Evolutionary conservation across 2,888 invertebrate species (phyloP).

Genomic region (Xestia c-nigrum): DNA sequence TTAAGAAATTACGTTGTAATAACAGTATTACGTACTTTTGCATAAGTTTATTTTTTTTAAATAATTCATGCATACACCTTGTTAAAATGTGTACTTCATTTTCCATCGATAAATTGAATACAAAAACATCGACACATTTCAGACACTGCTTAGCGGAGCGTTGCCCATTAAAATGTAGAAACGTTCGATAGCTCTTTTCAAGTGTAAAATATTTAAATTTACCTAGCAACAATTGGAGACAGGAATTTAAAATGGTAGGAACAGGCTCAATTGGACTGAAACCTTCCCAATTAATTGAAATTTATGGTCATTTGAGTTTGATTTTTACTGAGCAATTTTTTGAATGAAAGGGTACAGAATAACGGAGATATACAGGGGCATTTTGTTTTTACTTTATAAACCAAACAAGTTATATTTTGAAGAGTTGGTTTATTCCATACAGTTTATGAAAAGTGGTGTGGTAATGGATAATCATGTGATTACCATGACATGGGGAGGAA

Average conservation of each 20-base stretch:
- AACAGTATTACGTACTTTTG: too few species aligned
- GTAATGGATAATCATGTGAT: too few species aligned
- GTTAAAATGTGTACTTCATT: constrained; percentile 30
- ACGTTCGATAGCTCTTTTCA: constrained; percentile 81
- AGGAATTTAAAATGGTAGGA: constrained; percentile 52
- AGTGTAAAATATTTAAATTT: constrained; percentile 88
- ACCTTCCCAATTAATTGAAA: constrained; percentile 81
- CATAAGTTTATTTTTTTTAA: background rate
- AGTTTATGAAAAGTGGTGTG: too few species aligned
- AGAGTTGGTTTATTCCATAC: background rate
- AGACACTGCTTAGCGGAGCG: constrained; percentile 47
- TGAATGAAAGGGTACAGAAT: constrained; percentile 15
- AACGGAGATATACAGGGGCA: background rate
- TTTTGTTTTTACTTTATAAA: background rate
- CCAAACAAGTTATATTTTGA: background rate
- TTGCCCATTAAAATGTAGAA: constrained; percentile 84
- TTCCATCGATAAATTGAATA: constrained; percentile 49
- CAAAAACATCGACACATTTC: constrained; percentile 60
- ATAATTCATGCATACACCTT: background rate
- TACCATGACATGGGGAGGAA: too few species aligned
- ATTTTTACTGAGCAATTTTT: constrained; percentile 51
- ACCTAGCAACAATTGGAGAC: constrained; percentile 79
- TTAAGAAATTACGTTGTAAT: background rate
- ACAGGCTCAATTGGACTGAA: constrained; percentile 68
- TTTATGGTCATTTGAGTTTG: constrained; percentile 66